Conservation (phyloP, 2,113 vertebrate genomes). For the Caracal caracal region DNA sequence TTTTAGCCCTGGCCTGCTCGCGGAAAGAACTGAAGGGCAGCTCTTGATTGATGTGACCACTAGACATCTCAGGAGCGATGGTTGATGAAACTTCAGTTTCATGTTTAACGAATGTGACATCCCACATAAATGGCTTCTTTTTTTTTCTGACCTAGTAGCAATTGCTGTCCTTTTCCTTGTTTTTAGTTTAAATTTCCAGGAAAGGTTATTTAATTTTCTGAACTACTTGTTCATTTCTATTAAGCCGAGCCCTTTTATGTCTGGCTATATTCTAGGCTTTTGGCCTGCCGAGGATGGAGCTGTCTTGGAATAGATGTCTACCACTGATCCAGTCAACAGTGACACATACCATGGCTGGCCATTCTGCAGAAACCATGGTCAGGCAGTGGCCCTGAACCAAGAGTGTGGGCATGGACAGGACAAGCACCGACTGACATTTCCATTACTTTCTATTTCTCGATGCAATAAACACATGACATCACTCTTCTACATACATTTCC, state of each 20-base stretch:
- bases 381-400: not conserved
- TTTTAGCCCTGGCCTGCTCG: accelerated
- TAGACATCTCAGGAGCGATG: not conserved
- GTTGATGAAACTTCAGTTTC: not conserved
- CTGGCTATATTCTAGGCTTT: not conserved
- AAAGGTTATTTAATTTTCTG: not conserved
- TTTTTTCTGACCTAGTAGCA: not conserved
- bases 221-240: not conserved
- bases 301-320: not conserved
- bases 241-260: not conserved
- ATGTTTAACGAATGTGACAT: not conserved
- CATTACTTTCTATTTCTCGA: not conserved
- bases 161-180: not conserved
- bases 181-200: not conserved
- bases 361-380: not conserved
- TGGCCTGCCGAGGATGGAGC: not conserved
- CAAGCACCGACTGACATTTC: not conserved
- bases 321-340: not conserved
- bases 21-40: not conserved
- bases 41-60: not conserved
- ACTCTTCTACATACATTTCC: not conserved
- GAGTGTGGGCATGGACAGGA: not conserved
- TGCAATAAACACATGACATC: not conserved
- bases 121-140: not conserved
- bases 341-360: not conserved